Evolutionary conservation across 2,797 vertebrate genomes (phyloP).

Genomic region (Cercopithecus mitis): DNA sequence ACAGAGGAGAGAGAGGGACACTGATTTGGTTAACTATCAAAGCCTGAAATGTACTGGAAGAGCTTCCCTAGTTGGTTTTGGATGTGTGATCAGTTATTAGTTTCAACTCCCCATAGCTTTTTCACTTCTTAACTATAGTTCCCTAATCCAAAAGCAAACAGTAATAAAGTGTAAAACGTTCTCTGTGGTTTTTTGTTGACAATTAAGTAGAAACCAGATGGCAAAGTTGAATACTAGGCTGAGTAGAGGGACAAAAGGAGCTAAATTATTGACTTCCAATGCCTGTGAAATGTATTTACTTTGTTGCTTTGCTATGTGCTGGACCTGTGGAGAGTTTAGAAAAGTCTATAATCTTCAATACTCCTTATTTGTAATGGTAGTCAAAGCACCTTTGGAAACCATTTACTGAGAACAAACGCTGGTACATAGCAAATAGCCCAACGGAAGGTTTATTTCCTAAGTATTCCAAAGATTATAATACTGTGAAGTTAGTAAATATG

Average conservation of each 20-base stretch:
- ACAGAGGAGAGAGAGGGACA: background rate
- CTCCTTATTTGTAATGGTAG: background rate
- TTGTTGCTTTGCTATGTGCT: background rate
- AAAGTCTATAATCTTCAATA: background rate
- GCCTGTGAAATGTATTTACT: conserved; percentile 18
- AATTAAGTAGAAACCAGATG: conserved; percentile 31
- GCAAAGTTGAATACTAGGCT: background rate
- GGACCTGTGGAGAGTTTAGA: background rate
- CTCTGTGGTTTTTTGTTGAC: background rate
- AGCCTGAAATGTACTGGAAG: background rate
- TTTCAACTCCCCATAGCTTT: background rate
- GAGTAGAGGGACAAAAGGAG: background rate
- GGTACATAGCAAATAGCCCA: background rate
- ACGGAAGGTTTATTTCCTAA: conserved; percentile 10
- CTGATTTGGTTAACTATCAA: background rate
- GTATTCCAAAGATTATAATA: background rate
- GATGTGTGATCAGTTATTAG: background rate
- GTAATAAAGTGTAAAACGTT: conserved; percentile 49
- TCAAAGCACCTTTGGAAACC: background rate
- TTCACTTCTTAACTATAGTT: conserved; percentile 35
- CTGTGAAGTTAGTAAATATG: background rate
- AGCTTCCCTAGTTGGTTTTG: background rate
- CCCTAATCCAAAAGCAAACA: conserved; percentile 27
- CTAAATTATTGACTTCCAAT: background rate
- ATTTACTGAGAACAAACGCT: background rate